Percentiles rank a stretch among this genome's conserved stretches.
Conservation (phyloP, 2,888 invertebrate genomes). For the Furcula furcula region DNA sequence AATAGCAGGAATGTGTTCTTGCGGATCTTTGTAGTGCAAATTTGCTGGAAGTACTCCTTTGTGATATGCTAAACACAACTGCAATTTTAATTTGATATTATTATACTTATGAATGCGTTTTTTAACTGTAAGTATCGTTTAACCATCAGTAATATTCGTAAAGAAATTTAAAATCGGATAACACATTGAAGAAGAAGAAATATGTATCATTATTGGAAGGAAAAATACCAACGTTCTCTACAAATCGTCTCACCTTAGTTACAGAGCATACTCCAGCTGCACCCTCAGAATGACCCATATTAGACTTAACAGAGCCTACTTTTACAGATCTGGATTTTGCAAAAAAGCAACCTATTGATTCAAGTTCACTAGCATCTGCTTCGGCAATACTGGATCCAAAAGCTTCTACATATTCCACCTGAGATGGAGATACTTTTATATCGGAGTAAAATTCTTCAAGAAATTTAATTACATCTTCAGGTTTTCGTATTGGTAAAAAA, state of each 20-base stretch:
- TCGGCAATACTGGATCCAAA: slow-evolving; percentile 86
- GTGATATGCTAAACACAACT: slow-evolving; percentile 47
- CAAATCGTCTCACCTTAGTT: too few species aligned
- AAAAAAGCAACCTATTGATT: slow-evolving; percentile 81
- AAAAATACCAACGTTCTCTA: too few species aligned
- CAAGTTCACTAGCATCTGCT: slow-evolving; percentile 84
- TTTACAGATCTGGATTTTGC: slow-evolving; percentile 74
- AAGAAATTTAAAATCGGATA: too few species aligned
- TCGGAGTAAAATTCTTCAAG: slow-evolving; percentile 81
- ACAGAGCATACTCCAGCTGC: slow-evolving; percentile 71
- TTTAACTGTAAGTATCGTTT: too few species aligned
- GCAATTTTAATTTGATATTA: too few species aligned
- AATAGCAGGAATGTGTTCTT: slow-evolving; percentile 35
- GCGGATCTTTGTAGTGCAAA: slow-evolving; percentile 40
- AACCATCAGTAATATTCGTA: too few species aligned
- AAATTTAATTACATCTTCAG: slow-evolving; percentile 67
- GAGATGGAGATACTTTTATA: slow-evolving; percentile 83
- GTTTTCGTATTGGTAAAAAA: slow-evolving; percentile 36
- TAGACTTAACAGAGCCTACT: slow-evolving; percentile 67
- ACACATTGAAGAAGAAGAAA: too few species aligned
- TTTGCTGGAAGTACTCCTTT: slow-evolving; percentile 43
- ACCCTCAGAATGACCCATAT: slow-evolving; percentile 57
- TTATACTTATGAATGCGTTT: too few species aligned
- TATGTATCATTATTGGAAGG: too few species aligned
- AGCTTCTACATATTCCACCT: slow-evolving; percentile 90